A percentile compares a stretch with the other conserved stretches of the same genome.
These are phyloP conservation scores for Oxyura jamaicensis DNA, from an alignment of 2,113 vertebrate species.

Conservation along the genomic window DNA sequence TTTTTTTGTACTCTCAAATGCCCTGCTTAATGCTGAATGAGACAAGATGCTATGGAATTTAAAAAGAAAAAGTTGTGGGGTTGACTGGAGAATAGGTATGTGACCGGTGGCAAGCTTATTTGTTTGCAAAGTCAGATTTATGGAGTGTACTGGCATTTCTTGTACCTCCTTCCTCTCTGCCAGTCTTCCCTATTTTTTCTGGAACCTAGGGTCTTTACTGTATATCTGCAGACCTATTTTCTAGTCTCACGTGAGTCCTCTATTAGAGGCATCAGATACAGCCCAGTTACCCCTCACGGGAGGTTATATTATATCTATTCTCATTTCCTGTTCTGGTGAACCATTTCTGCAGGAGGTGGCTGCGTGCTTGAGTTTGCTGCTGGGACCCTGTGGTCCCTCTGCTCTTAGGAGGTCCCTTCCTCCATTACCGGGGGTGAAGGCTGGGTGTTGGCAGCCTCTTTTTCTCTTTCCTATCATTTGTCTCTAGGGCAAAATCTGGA, in stretches of 20 bases:
- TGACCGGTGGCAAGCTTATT: not conserved
- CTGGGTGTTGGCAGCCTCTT: not conserved
- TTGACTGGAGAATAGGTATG: not conserved
- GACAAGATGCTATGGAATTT: not conserved
- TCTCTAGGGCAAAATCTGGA: not conserved
- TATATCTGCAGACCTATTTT: not conserved
- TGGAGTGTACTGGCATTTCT: not conserved
- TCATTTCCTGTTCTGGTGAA: not conserved
- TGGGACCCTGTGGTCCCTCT: not conserved
- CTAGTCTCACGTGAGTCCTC: not conserved
- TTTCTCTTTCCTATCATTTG: not conserved
- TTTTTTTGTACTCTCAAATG: not conserved
- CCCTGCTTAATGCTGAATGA: not conserved
- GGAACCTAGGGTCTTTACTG: not conserved
- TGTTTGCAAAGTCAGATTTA: rapidly evolving
- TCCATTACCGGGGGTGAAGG: not conserved
- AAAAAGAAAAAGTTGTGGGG: not conserved
- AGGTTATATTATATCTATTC: rapidly evolving
- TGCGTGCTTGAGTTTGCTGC: not conserved
- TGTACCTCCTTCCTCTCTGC: not conserved
- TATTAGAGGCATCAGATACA: not conserved
- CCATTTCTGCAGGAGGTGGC: not conserved
- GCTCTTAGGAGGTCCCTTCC: not conserved
- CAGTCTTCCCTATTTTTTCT: not conserved
- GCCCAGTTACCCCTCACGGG: not conserved